Base-by-base conservation (phyloP, 2,888 invertebrate genomes). In the Cantharis lateralis region DNA sequence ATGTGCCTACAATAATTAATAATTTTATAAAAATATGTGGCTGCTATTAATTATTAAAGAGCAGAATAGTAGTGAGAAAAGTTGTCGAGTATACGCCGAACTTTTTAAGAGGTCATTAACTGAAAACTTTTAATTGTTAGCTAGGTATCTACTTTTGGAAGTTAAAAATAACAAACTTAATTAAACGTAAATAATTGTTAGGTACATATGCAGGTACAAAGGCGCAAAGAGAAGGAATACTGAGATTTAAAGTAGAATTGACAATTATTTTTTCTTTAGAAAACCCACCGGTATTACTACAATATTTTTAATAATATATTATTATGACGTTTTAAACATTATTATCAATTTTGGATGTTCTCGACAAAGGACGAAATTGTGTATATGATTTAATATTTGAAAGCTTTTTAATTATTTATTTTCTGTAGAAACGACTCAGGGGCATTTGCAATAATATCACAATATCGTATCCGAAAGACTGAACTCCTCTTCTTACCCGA, bases 351-450 rank as follows among this genome's bases (percentile, higher is more conserved):
- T 66, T 48, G 75, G 76, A 71, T 28, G 63, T 71, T 77, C 71
- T 77, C 64, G 71, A 62, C 70, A 28, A 71, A 66, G 71, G 70
- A 71, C 26, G 74, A 71, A 75, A 78, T 70, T 71, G 75, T 78
- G 76, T 77, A 48, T 48, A 78, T 81, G 80, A 81, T 81, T 80
- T 79, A 79, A 81, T 81, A 80, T 79, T 75, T 76, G 78, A 80
- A 79, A 80, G 79, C 77, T 80, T 81, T 81, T 82, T 82, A 82
- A 82, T 82, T 81, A 82, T 82, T 81, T 81, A 82, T 82, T 80
- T 81, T 79, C 73, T 79, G 70, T 77, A 71, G 62, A 74, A 75
- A 76, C 68, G 81, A 78, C 74, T 80, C 78, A 81, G 79, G 78
- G 79, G 79, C 78, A 79, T 80, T 81, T 79, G 80, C 79, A 79